Evolutionary conservation across 2,888 invertebrate species (phyloP), one percentile per base, ranked within the genome.

Genomic region (Muschampia plurimacula): DNA sequence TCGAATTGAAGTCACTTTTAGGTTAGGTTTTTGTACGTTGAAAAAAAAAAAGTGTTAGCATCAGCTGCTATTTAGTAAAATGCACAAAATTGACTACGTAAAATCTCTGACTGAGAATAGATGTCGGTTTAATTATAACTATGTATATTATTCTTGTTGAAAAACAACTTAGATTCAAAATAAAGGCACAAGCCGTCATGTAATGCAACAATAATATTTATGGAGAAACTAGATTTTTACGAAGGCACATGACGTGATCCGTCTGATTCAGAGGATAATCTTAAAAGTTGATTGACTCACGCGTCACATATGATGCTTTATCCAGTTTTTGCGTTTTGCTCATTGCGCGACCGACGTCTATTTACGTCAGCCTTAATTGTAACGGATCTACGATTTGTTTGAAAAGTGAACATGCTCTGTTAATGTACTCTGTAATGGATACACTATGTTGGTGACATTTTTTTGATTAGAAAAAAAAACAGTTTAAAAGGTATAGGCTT

Each of bases 331-430:
- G 57, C 41, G 39, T 39, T 57, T 55, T 36, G 65, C 49, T 66
- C 65, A 66, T 9, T 36, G 52, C 67, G 36, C 39, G 57, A 67
- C 57, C 22, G 22, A 22, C 22, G 57, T 67, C 41, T 41, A 67
- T 67, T 57, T 57, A 67, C 57, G 57, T 67, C 67, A 36, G 55
- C 55, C 55, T 2, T 22, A 66, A 67, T 67, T 22, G 57, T 55
- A 41, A 44, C 28, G 57, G 41, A 22, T 55, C 55, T 22, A 55
- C 32, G 59, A 59, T 44, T 22, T 22, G 22, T 22, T 22, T 22
- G 44, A 41, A 67, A 67, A 67, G 44, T 41, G 15, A 57, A 41
- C 41, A 44, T 22, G 57, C 22, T 67, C 39, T 44, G 12, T 44
- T 57, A 41, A 59, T 32, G 6, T 28, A 28, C 22, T 44, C 44